A percentile compares a stretch with the other conserved stretches of the same genome.
Conservation (phyloP, 2,888 invertebrate genomes). For the Pammene aurita region DNA sequence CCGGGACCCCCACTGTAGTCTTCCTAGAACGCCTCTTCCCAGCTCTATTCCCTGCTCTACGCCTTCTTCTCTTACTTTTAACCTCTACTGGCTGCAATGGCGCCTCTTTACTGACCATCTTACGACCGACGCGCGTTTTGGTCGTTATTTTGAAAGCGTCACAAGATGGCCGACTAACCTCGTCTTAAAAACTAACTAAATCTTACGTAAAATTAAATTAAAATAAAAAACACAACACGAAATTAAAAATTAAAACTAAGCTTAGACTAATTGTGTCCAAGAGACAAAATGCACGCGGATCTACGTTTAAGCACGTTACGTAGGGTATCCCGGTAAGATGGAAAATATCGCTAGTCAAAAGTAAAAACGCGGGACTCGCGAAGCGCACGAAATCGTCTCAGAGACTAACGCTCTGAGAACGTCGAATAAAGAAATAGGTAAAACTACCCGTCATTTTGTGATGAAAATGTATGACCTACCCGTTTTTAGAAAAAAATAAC, state of each 20-base stretch:
- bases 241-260: slow-evolving; percentile 51
- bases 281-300: slow-evolving; percentile 53
- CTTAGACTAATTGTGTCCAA: slow-evolving; percentile 54
- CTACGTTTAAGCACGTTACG: slow-evolving; percentile 44
- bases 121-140: slow-evolving; percentile 41
- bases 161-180: slow-evolving; percentile 66
- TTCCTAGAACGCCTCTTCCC: slow-evolving; percentile 63
- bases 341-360: slow-evolving; percentile 45
- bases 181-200: slow-evolving; percentile 51
- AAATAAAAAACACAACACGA: slow-evolving; percentile 50
- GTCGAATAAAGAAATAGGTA: slow-evolving; percentile 37
- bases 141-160: slow-evolving; percentile 39
- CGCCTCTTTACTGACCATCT: slow-evolving; percentile 66
- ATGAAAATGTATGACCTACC: slow-evolving; percentile 9
- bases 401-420: slow-evolving; percentile 58
- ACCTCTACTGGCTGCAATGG: slow-evolving; percentile 52
- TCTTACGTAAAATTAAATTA: slow-evolving; percentile 45
- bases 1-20: slow-evolving; percentile 48
- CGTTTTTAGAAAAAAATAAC: slow-evolving; percentile 6
- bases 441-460: slow-evolving; percentile 57
- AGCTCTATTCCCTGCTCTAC: slow-evolving; percentile 62
- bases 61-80: slow-evolving; percentile 60
- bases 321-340: slow-evolving; percentile 48
- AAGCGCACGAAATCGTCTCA: slow-evolving; percentile 63
- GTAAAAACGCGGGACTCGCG: slow-evolving; percentile 54